A percentile compares a stretch with the other conserved stretches of the same genome.
phyloP scores from a whole-genome alignment of 2,797 vertebrate genomes.

The Synanceia verrucosa region DNA sequence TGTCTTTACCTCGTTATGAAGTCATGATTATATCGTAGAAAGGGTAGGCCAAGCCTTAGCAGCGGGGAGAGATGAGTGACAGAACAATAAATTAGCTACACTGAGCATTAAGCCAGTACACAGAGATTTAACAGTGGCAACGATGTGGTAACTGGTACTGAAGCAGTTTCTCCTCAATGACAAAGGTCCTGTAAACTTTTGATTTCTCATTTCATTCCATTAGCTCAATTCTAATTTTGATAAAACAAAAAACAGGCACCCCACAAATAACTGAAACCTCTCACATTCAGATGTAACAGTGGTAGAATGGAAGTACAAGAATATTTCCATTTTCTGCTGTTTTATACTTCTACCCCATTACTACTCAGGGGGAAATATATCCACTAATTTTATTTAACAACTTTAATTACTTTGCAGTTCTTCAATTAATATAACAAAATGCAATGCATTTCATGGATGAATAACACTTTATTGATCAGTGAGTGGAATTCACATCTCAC shows the following conservation, averaged over 20 bases:
- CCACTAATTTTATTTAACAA: not conserved
- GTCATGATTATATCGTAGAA: constrained; percentile 75
- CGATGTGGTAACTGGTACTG: not conserved
- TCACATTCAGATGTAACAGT: not conserved
- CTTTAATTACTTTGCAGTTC: not conserved
- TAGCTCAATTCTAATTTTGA: not conserved
- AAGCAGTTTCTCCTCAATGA: not conserved
- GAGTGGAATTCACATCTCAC: not conserved
- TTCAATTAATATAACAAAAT: not conserved
- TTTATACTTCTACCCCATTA: not conserved
- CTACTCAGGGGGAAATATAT: not conserved
- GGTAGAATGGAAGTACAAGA: not conserved
- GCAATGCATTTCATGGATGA: not conserved
- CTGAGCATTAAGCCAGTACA: constrained; percentile 18
- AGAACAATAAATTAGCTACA: constrained; percentile 54
- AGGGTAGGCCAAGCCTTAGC: constrained; percentile 82
- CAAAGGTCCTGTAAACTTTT: not conserved
- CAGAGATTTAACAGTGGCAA: not conserved
- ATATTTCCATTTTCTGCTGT: not conserved
- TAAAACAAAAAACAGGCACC: too few species aligned
- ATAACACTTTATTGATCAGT: not conserved
- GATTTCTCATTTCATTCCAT: not conserved
- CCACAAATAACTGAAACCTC: not conserved
- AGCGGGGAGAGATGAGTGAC: constrained; percentile 50
- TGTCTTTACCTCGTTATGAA: constrained; percentile 79